Percentiles rank a stretch among this genome's conserved stretches.
Conservation (phyloP, 2,888 invertebrate species). For the Leucophenga maculata region DNA sequence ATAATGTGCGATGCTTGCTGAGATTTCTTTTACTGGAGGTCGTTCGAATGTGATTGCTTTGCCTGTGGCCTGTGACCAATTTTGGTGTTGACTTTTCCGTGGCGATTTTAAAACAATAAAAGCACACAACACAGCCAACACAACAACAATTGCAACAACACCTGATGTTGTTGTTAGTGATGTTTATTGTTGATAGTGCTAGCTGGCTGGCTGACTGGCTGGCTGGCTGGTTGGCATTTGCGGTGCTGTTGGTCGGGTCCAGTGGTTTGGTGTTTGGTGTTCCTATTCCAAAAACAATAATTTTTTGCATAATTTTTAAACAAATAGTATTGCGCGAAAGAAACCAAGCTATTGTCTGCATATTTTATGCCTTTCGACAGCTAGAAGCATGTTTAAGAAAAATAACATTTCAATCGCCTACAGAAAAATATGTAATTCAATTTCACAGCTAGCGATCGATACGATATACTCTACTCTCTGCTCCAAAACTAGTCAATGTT, state of each 20-base stretch:
- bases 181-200: no score
- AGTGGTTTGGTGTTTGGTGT: no score
- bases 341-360: no score
- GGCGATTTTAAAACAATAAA: constrained; percentile 64
- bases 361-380: constrained; percentile 52
- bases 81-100: constrained; percentile 26
- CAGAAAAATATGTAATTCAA: constrained; percentile 40
- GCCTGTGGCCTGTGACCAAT: constrained; percentile 25
- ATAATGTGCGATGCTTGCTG: not conserved
- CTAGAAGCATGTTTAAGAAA: constrained; percentile 38
- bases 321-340: no score
- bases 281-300: no score
- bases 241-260: no score
- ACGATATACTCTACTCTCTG: constrained; percentile 35
- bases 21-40: not conserved
- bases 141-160: not conserved
- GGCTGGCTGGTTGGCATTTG: no score
- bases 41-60: constrained; percentile 7
- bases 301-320: no score
- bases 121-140: constrained; percentile 47
- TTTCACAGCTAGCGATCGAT: not conserved
- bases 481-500: no score
- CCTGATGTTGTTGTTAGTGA: no score
- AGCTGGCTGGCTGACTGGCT: no score
- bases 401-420: constrained; percentile 31